phyloP scores from a whole-genome alignment of 2,888 invertebrate genomes.

The Empis livida region DNA sequence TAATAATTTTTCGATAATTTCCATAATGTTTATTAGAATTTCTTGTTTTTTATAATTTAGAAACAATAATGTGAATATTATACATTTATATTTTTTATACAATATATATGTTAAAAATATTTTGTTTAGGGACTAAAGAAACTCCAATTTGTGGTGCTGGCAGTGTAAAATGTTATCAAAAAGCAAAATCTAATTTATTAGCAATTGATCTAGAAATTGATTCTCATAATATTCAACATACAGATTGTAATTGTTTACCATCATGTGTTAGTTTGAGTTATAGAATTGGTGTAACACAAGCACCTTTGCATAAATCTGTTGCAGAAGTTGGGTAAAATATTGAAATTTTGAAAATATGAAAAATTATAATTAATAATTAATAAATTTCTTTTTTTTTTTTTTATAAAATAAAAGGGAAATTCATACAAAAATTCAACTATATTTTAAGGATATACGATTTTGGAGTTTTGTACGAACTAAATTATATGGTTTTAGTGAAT shows the following conservation, averaged over 20 bases:
- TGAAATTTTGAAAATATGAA: background rate
- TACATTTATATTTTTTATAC: too few relatives aligned
- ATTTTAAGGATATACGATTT: conserved; percentile 37
- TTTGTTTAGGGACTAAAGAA: conserved; percentile 12
- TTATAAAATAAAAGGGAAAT: background rate
- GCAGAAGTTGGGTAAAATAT: background rate
- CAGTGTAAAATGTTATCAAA: background rate
- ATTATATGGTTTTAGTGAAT: conserved; percentile 46
- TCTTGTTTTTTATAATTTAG: too few relatives aligned
- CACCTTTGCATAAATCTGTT: background rate
- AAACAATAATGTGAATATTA: too few relatives aligned
- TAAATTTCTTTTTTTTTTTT: background rate
- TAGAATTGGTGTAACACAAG: conserved; percentile 1
- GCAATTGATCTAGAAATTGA: background rate
- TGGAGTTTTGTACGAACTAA: conserved; percentile 46
- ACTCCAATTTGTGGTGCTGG: conserved; percentile 10
- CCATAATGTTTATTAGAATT: too few relatives aligned
- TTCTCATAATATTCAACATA: background rate
- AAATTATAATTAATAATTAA: too few relatives aligned
- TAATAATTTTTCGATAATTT: too few relatives aligned
- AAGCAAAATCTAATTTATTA: background rate
- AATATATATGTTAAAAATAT: too few relatives aligned
- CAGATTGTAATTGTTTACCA: conserved; percentile 2
- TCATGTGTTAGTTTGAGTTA: conserved; percentile 1
- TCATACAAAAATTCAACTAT: background rate